phyloP scores from a whole-genome alignment of 2,113 vertebrate genomes.

The Rhea pennata region DNA sequence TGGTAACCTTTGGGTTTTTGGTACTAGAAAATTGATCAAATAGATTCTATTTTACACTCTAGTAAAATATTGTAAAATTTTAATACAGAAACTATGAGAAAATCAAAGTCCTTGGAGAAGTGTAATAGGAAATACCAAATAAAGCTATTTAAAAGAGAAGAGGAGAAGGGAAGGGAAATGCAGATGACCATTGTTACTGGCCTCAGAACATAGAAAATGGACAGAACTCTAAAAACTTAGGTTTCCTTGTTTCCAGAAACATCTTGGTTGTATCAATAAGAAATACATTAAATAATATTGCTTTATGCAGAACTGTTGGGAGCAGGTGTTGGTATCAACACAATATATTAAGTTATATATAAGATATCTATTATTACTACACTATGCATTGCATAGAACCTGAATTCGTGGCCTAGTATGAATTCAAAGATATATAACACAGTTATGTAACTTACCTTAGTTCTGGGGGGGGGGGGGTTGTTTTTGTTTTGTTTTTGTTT shows the following conservation, averaged over 20 bases:
- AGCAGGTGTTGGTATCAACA: neutral
- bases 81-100: conserved; percentile 33
- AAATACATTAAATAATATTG: neutral
- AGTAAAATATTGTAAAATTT: conserved; percentile 26
- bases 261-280: neutral
- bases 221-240: neutral
- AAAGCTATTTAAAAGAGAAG: conserved; percentile 4
- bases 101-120: conserved; percentile 31
- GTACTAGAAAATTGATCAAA: neutral
- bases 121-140: neutral
- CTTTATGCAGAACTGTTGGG: neutral
- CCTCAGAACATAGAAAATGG: neutral
- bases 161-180: neutral
- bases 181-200: neutral
- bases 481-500: neutral
- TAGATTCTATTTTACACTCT: conserved; percentile 12
- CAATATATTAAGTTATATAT: neutral
- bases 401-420: neutral
- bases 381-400: neutral
- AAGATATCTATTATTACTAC: neutral
- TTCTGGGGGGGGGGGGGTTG: too few species aligned
- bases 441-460: neutral
- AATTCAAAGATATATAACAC: neutral
- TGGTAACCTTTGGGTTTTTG: conserved; percentile 32
- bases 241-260: neutral